A percentile compares a stretch with the other conserved stretches of the same genome.
phyloP scores from a whole-genome alignment of 2,888 invertebrate species.

The Anorthoa munda region DNA sequence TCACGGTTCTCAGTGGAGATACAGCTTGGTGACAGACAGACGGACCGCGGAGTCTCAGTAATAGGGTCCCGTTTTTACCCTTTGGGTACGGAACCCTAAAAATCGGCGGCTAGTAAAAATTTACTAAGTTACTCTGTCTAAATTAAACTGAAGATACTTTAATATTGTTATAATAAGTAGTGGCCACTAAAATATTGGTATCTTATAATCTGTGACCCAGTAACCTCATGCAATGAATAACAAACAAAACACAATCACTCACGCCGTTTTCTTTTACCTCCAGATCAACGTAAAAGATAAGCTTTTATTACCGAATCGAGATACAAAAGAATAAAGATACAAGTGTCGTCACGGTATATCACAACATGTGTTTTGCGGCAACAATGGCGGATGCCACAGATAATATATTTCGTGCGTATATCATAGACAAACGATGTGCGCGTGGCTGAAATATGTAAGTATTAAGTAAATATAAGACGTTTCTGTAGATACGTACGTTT shows the following conservation, averaged over 20 bases:
- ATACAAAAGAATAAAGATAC: conserved; percentile 47
- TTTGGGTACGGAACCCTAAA: no score
- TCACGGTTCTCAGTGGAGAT: no score
- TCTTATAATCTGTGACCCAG: not conserved
- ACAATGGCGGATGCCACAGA: conserved; percentile 37
- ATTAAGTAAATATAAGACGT: conserved; percentile 34
- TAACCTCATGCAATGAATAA: not conserved
- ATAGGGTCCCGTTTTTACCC: no score
- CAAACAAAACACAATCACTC: conserved; percentile 13
- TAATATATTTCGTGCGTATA: conserved; percentile 45
- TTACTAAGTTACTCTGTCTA: no score
- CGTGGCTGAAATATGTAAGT: conserved; percentile 57
- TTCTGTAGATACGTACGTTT: not conserved
- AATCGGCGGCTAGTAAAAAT: no score
- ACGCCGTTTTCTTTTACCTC: conserved; percentile 23
- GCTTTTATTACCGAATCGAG: conserved; percentile 42
- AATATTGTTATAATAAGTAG: no score
- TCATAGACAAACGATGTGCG: conserved; percentile 49
- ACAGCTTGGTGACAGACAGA: no score
- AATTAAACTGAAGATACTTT: no score
- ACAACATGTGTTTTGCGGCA: conserved; percentile 35
- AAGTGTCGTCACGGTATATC: conserved; percentile 34
- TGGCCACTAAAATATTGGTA: not conserved
- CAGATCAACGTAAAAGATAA: conserved; percentile 43
- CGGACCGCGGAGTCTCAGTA: no score